A percentile compares a stretch with the other conserved stretches of the same genome.
phyloP scores from a whole-genome alignment of 2,113 vertebrate genomes.

The Poicephalus meyeri region DNA sequence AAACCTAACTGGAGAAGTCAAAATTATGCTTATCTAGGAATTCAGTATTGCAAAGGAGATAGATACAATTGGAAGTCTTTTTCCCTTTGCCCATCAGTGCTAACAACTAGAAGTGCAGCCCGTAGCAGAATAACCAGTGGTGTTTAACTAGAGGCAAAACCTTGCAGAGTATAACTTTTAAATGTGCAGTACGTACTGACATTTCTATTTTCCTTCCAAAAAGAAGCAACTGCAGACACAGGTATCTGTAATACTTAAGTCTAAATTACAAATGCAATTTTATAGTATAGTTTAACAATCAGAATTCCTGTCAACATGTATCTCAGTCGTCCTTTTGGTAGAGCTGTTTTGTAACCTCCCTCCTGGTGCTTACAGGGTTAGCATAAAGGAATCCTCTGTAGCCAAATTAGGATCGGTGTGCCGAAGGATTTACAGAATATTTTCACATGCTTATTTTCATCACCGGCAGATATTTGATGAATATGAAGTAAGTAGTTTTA shows the following conservation, averaged over 20 bases:
- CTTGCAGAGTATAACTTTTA: background rate
- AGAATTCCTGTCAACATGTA: fast-evolving
- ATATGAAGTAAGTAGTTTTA: conserved; percentile 88
- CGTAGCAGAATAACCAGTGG: background rate
- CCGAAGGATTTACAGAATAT: conserved; percentile 99
- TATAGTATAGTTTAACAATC: background rate
- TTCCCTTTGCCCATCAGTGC: background rate
- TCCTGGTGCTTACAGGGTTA: conserved; percentile 83
- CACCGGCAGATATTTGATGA: conserved; percentile 99
- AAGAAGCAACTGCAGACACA: background rate
- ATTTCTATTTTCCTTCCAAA: background rate
- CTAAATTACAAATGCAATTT: background rate
- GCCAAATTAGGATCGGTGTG: conserved; percentile 99
- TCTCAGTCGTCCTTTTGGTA: fast-evolving
- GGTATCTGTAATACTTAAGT: background rate
- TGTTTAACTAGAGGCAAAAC: background rate
- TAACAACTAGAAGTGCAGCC: background rate
- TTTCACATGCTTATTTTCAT: conserved; percentile 98
- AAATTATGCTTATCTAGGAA: background rate
- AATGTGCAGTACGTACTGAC: background rate
- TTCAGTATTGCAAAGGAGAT: background rate
- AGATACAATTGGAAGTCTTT: background rate
- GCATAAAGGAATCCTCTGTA: conserved; percentile 99
- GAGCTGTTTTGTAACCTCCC: background rate
- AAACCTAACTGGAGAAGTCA: background rate